Evolutionary conservation across 2,888 invertebrate genomes (phyloP).

Genomic region (Dryocosmus kuriphilus): DNA sequence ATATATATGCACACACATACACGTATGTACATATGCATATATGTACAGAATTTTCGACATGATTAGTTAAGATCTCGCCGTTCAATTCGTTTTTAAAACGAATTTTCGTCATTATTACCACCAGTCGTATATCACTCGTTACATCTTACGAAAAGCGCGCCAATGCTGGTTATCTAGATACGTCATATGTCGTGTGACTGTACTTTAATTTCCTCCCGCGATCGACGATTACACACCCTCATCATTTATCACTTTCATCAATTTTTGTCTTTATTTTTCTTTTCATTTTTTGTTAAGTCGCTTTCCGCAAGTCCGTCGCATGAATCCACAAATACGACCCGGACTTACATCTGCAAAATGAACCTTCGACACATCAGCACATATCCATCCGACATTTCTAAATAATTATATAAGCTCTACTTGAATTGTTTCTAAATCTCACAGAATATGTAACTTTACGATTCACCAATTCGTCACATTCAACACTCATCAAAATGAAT

Average conservation of each 20-base stretch:
- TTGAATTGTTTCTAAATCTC: constrained; percentile 4
- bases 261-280: not conserved
- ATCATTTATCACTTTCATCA: not conserved
- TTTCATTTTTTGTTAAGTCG: not conserved
- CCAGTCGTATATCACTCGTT: not conserved
- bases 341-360: not conserved
- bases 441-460: constrained; percentile 9
- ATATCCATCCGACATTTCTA: constrained; percentile 10
- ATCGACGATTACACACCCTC: not conserved
- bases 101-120: constrained; percentile 22
- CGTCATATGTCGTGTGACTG: not conserved
- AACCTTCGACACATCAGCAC: not conserved
- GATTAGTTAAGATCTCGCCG: constrained; percentile 20
- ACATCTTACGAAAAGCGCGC: constrained; percentile 29
- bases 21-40: constrained; percentile 54
- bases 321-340: not conserved
- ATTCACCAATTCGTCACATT: constrained; percentile 33
- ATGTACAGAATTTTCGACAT: constrained; percentile 45
- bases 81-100: constrained; percentile 2
- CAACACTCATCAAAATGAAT: constrained; percentile 38
- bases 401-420: not conserved
- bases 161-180: constrained; percentile 19
- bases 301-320: not conserved
- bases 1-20: constrained; percentile 67
- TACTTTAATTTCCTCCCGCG: not conserved